Evolutionary conservation across 1,140 invertebrate species (phyloP), one percentile per base, ranked within the genome.

Genomic region (Solenopsis invicta): DNA sequence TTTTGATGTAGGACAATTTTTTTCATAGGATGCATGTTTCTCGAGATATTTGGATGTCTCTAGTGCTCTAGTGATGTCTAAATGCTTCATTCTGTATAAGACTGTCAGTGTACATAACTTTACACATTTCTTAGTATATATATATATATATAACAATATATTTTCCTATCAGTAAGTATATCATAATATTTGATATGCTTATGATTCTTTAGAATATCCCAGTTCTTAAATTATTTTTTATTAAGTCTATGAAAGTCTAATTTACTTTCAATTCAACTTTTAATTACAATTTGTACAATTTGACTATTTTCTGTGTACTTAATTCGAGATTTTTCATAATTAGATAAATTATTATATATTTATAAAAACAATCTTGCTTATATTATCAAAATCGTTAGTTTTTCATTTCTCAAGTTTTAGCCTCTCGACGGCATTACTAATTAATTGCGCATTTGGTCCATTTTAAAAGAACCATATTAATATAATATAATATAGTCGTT

Each of bases 391-490:
- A 67, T 54, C 34, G 9, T 41, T 13, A 34, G 1, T 13, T 54
- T 50, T 52, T 34, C 9, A 16, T 80, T 52, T n/a, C 61, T 54
- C 4, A 21, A 69, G 9, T 50, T 13, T 67, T 37, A 16, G 0
- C 52, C 48, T 56, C 64, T 81, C 24, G 34, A 5, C 5, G 2
- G 16, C 18, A 5, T 16, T 24, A 77, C 21, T 78, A 21, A 5
- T 50, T 5, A n/a, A 50, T 37, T 59, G 16, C 5, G 24, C 21
- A 0, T 61, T 29, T n/a, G 21, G 12, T 52, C 2, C 50, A 66
- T 41, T 87, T 72, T n/a, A 64, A 21, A n/a, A 54, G 29, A 48
- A 77, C 54, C 21, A 85, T 89, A 16, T 89, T 85, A 64, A 88
- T 85, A n/a, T 75, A 76, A 45, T 16, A 41, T 56, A 52, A 3